Base-by-base conservation (phyloP, 2,113 vertebrate genomes). In the Prietella phreatophila region DNA sequence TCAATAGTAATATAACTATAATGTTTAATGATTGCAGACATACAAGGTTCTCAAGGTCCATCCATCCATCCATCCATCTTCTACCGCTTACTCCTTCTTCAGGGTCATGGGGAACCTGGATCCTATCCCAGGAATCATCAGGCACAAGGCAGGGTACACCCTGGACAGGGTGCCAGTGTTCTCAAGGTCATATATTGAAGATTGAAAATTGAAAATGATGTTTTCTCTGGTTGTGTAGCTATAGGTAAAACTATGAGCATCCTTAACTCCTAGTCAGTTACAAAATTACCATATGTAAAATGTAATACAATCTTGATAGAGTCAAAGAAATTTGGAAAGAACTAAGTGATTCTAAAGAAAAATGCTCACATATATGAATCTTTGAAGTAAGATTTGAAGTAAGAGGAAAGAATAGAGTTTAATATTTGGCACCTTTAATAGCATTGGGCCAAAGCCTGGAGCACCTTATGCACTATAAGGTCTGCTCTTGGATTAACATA, bases 371-470 rank as follows among this genome's bases (percentile, higher is more conserved):
- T 30, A 33, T 9, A 4, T 55, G 47, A 84, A 84, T 71, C 67
- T 75, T 58, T 75, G 84, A 58, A 75, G 65, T 42, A 67, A 83
- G 30, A 75, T 75, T 58, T 60, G 84, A 58, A 75, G 65, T 42
- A 67, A 83, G 20, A 75, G 56, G 58, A 27, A 42, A 47, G 15
- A 22, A 25, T 50, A 2, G 1, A 4, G 1, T 42, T 61, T 47
- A 58, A 78, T 36, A 39, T 13, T n/a, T 58, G 27, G 1, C 20
- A 85, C 50, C 53, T 61, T 36, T 76, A 60, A 76, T 76, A 36
- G 69, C 27, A 60, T 56, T n/a, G 10, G 17, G 75, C 39, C 65
- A 50, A 53, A 79, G 27, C 42, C 4, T 58, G 83, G 53, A 85
- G 33, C 33, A 39, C 39, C 25, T 61, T 47, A 17, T 85, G 55